Base-by-base conservation (phyloP, 2,888 invertebrate genomes). In the Teinopalpus imperialis region DNA sequence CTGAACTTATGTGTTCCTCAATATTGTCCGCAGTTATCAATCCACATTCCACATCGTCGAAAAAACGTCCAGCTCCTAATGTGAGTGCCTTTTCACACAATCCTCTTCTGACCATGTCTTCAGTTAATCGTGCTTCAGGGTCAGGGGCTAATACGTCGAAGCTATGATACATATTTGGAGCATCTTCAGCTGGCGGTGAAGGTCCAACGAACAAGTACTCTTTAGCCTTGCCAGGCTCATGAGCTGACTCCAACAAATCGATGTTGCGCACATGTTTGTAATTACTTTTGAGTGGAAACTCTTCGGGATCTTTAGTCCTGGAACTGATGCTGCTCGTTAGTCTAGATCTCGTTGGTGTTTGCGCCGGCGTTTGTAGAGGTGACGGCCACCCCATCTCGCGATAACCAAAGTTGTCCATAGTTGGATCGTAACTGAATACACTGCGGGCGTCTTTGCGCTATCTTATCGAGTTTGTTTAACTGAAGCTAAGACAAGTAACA, bases 171-270 rank as follows among this genome's bases (percentile, higher is more conserved):
- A 94, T 91, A 59, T 93, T 93, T 36, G 94, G 93, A 1, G 93
- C 93, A 81, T 94, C 94, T 78, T 95, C 95, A 30, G 94, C 93
- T 1, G 94, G 94, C 7, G 94, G 94, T 3, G 94, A 93, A 7
- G 94, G 94, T 8, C 94, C 95, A 52, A 93, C 94, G 67, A 94
- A 94, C 79, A 95, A 91, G 66, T 93, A 94, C 73, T 93, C 93
- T 66, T 93, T 93, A 56, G 92, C 91, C 54, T 77, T 79, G n/a
- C 74, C 78, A 1, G 74, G 73, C 9, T 85, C 86, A 42, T 90
- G 90, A 51, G 92, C 91, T 20, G 92, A 90, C 66, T 93, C 93
- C 52, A 93, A 82, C 67, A 92, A 78, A 52, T 87, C 87, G 43
- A 87, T 76, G 49, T 66, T 85, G 7, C 76, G 69, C 1, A 77